Base-by-base conservation (phyloP, 1,140 invertebrate genomes). In the Magallana gigas region DNA sequence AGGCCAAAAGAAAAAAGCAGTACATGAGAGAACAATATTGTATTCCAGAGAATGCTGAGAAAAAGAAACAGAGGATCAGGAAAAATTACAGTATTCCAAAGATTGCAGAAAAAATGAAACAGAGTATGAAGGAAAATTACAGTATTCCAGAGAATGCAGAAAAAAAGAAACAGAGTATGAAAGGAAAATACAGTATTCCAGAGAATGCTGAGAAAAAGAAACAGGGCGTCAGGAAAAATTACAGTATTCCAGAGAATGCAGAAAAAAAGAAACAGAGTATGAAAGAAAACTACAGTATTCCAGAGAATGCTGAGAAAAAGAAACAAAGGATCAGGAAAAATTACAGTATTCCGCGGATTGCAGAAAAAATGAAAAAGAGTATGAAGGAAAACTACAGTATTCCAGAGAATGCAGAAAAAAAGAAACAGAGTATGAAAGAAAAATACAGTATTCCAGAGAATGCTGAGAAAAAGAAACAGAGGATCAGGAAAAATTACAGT, bases 1-100 rank as follows among this genome's bases (percentile, higher is more conserved):
- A 71, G 18, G 64, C 64, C n/a, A 71, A 71, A 23, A 71, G 23
- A 71, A 71, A 71, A 29, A 71, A 18, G 29, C 64, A 71, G 64
- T 71, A 23, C 11, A 71, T 71, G 64, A 71, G 11, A 71, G n/a
- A 23, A 71, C 18, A 71, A 29, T 71, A 71, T 12, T 23, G 23
- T 18, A 71, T 71, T 29, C 64, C 64, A 71, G 64, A 71, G 23
- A 71, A 71, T 71, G 64, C 64, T 36, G 18, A 71, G 11, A 71
- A 71, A 29, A 71, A 71, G 23, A 71, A 71, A 11, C 5, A 71
- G 11, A 9, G 5, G 18, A 23, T 71, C 18, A 71, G 29, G 23
- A 11, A 71, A 71, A 71, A 71, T 23, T 71, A 71, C 64, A 71
- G 23, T 6, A 36, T 71, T 29, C 64, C 64, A 71, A 18, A 71